A percentile compares a stretch with the other conserved stretches of the same genome.
These are phyloP conservation scores for Clepsis dumicolana DNA, from an alignment of 2,888 invertebrate genomes.

Conservation along the genomic window DNA sequence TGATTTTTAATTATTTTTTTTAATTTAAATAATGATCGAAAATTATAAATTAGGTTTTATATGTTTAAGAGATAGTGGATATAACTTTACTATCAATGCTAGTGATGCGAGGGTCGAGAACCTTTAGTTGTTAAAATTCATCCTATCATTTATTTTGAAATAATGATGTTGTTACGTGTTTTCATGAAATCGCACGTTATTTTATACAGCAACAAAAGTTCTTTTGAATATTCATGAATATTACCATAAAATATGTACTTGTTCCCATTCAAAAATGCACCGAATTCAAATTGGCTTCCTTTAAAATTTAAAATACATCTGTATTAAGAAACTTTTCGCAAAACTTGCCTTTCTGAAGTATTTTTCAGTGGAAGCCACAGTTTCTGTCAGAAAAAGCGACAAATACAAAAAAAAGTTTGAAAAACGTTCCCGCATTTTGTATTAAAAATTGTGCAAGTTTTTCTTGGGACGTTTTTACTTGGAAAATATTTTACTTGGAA, in stretches of 20 bases:
- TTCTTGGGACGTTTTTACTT: constrained; percentile 20
- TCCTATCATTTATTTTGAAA: too few relatives aligned
- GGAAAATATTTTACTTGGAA: constrained; percentile 18
- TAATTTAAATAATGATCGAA: too few relatives aligned
- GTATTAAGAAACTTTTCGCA: constrained; percentile 4
- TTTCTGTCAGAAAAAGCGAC: background rate
- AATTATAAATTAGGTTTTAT: too few relatives aligned
- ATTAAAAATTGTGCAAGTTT: constrained; percentile 32
- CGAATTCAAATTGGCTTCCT: background rate
- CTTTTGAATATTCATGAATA: background rate
- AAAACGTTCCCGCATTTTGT: constrained; percentile 27
- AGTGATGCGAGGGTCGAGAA: too few relatives aligned
- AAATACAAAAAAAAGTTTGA: constrained; percentile 34
- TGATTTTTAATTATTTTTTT: too few relatives aligned
- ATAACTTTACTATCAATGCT: too few relatives aligned
- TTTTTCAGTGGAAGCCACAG: background rate
- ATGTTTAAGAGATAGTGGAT: too few relatives aligned
- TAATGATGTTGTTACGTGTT: too few relatives aligned
- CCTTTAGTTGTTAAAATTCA: too few relatives aligned
- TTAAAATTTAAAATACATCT: background rate
- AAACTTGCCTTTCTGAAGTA: constrained; percentile 1
- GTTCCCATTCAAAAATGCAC: constrained; percentile 8
- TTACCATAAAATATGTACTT: background rate
- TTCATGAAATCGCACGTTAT: too few relatives aligned
- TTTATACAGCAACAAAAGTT: background rate